These are phyloP conservation scores for Neoarius graeffei DNA, from an alignment of 2,113 vertebrate species.

Conservation along the genomic window DNA sequence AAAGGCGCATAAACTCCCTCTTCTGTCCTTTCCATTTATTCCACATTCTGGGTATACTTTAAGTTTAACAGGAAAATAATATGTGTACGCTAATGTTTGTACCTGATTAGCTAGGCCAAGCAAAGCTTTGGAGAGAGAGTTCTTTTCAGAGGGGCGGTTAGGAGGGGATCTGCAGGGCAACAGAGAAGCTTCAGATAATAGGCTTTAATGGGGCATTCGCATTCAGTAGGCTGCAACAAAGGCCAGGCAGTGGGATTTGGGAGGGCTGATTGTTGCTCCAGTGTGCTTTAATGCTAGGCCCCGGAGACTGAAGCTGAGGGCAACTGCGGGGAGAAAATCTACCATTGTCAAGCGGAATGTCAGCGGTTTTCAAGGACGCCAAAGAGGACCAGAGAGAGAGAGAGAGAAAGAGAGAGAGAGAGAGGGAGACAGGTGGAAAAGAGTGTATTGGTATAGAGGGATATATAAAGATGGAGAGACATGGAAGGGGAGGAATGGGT, in stretches of 20 bases:
- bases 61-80: slow-evolving; percentile 45
- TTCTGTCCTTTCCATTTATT: slow-evolving; percentile 1
- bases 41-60: slow-evolving; percentile 27
- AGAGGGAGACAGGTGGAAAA: background rate
- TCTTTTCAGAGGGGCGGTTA: slow-evolving; percentile 43
- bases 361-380: slow-evolving; percentile 53
- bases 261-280: slow-evolving; percentile 55
- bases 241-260: slow-evolving; percentile 56
- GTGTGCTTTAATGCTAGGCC: slow-evolving; percentile 53
- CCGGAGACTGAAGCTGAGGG: slow-evolving; percentile 48
- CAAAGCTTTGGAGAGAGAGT: slow-evolving; percentile 47
- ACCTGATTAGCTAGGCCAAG: slow-evolving; percentile 53
- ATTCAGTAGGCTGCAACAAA: slow-evolving; percentile 61
- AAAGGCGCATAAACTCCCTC: slow-evolving; percentile 10
- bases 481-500: background rate
- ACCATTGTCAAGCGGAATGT: slow-evolving; percentile 60
- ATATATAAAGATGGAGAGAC: slow-evolving; percentile 24
- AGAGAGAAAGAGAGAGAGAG: slow-evolving; percentile 11
- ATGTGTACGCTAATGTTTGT: slow-evolving; percentile 27
- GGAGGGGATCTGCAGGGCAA: slow-evolving; percentile 50
- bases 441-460: background rate
- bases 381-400: slow-evolving; percentile 15
- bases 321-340: slow-evolving; percentile 49
- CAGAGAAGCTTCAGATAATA: slow-evolving; percentile 62
- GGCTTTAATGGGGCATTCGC: slow-evolving; percentile 66